Percentiles rank a stretch among this genome's conserved stretches.
These are phyloP conservation scores for Tetropium fuscum DNA, from an alignment of 2,888 invertebrate genomes.

Conservation along the genomic window DNA sequence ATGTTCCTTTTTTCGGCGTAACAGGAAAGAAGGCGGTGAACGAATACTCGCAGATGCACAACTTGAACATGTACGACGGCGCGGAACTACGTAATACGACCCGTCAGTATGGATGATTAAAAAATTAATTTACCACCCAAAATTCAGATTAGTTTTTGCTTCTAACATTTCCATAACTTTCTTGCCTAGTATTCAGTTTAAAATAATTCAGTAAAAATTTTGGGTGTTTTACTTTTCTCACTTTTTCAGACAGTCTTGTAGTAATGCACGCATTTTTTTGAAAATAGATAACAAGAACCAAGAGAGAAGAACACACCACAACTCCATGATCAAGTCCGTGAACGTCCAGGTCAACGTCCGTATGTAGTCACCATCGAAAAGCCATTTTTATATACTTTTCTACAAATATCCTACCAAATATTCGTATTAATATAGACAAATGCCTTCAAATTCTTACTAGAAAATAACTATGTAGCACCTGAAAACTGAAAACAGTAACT, in stretches of 20 bases:
- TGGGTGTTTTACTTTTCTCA: conserved; percentile 35
- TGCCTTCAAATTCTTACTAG: conserved; percentile 5
- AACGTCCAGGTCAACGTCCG: conserved; percentile 62
- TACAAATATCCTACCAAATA: conserved; percentile 34
- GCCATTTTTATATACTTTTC: conserved; percentile 12
- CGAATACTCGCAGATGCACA: conserved; percentile 81
- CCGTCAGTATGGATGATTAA: conserved; percentile 86
- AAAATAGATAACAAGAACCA: conserved; percentile 62
- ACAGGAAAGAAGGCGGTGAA: conserved; percentile 79
- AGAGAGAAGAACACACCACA: conserved; percentile 61
- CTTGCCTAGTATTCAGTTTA: conserved; percentile 32
- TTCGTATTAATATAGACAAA: conserved; percentile 16
- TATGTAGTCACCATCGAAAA: conserved; percentile 41
- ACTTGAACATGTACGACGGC: conserved; percentile 82
- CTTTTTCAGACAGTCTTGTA: conserved; percentile 23
- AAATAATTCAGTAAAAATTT: conserved; percentile 38
- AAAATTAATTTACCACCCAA: conserved; percentile 57
- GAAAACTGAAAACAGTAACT: conserved; percentile 7
- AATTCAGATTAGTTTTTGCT: conserved; percentile 20
- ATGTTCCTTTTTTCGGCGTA: conserved; percentile 14
- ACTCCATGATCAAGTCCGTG: conserved; percentile 62
- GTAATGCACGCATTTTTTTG: conserved; percentile 37
- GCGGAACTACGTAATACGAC: conserved; percentile 80
- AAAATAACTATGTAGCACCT: background rate
- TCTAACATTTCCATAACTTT: conserved; percentile 34